Evolutionary conservation across 92 coral and sea anemone species (phyloP), one percentile per base, ranked within the genome.

Genomic region (Porites divaricata): DNA sequence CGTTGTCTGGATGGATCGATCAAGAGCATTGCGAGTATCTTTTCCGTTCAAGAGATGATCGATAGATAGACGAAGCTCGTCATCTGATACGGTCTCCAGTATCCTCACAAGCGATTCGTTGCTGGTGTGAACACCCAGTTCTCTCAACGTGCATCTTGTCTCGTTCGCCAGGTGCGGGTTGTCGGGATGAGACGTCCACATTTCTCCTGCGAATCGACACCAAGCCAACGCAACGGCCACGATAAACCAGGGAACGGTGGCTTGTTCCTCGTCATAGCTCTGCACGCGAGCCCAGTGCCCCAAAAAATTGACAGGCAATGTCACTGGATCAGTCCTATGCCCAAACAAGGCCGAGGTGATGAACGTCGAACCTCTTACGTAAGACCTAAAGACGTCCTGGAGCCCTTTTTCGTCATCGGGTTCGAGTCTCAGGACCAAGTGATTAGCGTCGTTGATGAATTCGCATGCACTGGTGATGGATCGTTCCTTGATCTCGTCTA

Each of bases 221-320:
- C 78, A 74, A 0, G 78, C 78, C 8, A 74, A 2, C 3, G 78
- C 78, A 2, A 24, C 17, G 26, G 78, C 78, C 2, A 52, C 41
- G 6, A 74, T 48, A 11, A 51, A 74, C 78, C 78, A 74, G 6
- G 78, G 78, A 5, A 54, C 64, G 63, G 35, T 20, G n/a, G 45
- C 16, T 1, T 15, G 6, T 1, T 10, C 35, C 17, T 20, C 64
- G 5, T 20, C 16, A 21, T 11, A 11, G 8, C 13, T 52, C 4
- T 2, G 26, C 45, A 74, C 63, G 17, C 1, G 26, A 21, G 78
- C 78, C 77, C 77, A 73, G 9, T 8, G 2, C 0, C 78, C 78
- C 2, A 74, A 74, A 20, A 74, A 74, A 11, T 15, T 74, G 26
- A 19, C 78, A 4, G 78, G 78, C 4, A 74, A 19, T 4, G 78